Conservation (phyloP, 1,140 invertebrate species). For the Drosophila lacteicornis region DNA sequence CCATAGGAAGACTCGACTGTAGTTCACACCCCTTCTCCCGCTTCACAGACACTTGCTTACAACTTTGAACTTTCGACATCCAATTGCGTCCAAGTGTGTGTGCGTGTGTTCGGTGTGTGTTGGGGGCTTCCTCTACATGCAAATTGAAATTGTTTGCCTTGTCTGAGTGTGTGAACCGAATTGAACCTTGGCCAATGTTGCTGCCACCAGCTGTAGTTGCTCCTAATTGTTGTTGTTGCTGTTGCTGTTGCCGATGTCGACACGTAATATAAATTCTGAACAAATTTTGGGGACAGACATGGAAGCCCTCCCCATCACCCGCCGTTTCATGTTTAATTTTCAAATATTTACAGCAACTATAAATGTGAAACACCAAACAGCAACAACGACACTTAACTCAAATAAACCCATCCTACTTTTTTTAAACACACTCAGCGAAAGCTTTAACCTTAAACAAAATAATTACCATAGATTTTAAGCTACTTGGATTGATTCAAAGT, state of each 20-base stretch:
- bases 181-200: slow-evolving; percentile 63
- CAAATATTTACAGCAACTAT: slow-evolving; percentile 76
- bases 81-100: slow-evolving; percentile 18
- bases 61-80: slow-evolving; percentile 50
- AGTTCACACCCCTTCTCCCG: neutral
- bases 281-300: slow-evolving; percentile 62
- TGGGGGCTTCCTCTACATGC: slow-evolving; percentile 70
- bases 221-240: slow-evolving; percentile 41
- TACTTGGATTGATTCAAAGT: too few relatives aligned
- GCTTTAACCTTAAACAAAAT: neutral
- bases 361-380: slow-evolving; percentile 64
- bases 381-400: slow-evolving; percentile 62
- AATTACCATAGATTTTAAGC: neutral
- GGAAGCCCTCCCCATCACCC: neutral
- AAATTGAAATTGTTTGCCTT: slow-evolving; percentile 82
- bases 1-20: neutral
- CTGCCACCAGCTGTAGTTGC: slow-evolving; percentile 54
- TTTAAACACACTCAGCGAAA: slow-evolving; percentile 4
- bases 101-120: slow-evolving; percentile 25
- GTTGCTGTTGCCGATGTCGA: slow-evolving; percentile 52
- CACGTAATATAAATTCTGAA: slow-evolving; percentile 80
- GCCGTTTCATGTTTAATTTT: slow-evolving; percentile 61
- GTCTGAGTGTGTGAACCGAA: slow-evolving; percentile 66
- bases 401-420: neutral
- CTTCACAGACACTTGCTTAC: slow-evolving; percentile 22